Evolutionary conservation across 2,888 invertebrate genomes (phyloP).

Genomic region (Spatulosminthurus flaviceps): DNA sequence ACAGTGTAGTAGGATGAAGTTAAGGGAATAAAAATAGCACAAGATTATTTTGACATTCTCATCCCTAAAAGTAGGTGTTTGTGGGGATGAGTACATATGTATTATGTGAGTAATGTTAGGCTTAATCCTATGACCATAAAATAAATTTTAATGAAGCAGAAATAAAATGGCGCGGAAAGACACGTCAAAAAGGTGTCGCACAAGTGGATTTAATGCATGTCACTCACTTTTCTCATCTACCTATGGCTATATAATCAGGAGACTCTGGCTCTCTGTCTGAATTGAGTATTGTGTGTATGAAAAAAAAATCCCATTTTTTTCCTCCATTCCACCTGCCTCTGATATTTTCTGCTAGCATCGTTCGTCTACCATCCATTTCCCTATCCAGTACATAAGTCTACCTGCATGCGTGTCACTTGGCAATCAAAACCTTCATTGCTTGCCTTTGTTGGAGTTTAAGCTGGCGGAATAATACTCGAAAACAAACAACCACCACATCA

Average conservation of each 20-base stretch:
- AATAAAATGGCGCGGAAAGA: slow-evolving; percentile 34
- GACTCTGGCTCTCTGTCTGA: slow-evolving; percentile 5
- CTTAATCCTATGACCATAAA: slow-evolving; percentile 24
- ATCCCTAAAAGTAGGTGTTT: background rate
- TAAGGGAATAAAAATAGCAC: background rate
- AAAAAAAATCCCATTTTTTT: slow-evolving; percentile 19
- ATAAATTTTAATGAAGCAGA: slow-evolving; percentile 26
- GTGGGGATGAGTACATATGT: no score
- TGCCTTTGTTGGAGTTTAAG: slow-evolving; percentile 9
- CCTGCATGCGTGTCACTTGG: slow-evolving; percentile 42
- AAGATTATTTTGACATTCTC: slow-evolving; percentile 28
- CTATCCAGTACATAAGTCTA: background rate
- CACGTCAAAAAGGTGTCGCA: slow-evolving; percentile 43
- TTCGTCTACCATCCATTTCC: background rate
- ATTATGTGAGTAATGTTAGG: background rate
- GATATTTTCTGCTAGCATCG: background rate
- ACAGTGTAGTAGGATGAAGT: background rate
- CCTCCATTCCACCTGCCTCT: slow-evolving; percentile 6
- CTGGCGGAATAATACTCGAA: slow-evolving; percentile 9
- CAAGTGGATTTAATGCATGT: slow-evolving; percentile 43
- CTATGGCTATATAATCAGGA: background rate
- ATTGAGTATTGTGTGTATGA: background rate
- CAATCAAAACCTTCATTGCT: slow-evolving; percentile 37
- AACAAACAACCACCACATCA: background rate
- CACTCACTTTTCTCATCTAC: slow-evolving; percentile 35